Conservation (phyloP, 2,888 invertebrate genomes). For the Tortrix viridana region DNA sequence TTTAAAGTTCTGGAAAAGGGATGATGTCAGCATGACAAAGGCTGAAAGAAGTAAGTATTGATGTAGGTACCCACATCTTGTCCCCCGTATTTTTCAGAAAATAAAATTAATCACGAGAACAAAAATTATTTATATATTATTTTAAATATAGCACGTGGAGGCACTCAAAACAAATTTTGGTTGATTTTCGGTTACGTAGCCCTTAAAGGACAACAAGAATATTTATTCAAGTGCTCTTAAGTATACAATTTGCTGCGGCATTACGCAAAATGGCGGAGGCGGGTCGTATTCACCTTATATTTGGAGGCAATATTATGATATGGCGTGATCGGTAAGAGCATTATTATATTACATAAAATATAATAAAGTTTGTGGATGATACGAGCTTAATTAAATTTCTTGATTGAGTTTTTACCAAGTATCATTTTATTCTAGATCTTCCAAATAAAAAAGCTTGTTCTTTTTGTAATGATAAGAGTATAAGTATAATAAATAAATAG, state of each 20-base stretch:
- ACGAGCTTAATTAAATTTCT: too few species aligned
- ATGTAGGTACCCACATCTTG: too few species aligned
- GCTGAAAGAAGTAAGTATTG: constrained; percentile 89
- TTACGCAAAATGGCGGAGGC: constrained; percentile 1
- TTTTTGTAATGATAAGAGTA: too few species aligned
- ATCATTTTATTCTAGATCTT: too few species aligned
- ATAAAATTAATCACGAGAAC: not conserved
- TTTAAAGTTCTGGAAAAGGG: constrained; percentile 87
- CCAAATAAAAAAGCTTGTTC: too few species aligned
- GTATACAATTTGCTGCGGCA: constrained; percentile 5
- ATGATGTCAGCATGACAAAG: constrained; percentile 90
- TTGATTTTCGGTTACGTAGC: constrained; percentile 3
- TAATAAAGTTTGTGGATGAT: not conserved
- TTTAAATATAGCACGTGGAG: not conserved
- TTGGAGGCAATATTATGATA: not conserved
- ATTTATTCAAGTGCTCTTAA: constrained; percentile 1
- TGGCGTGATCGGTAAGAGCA: constrained; percentile 1
- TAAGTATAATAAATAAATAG: too few species aligned
- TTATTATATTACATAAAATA: constrained; percentile 9
- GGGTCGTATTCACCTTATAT: constrained; percentile 4
- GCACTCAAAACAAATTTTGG: not conserved
- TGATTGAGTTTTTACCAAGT: too few species aligned
- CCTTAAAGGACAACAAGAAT: constrained; percentile 3
- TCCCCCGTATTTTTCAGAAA: too few species aligned
- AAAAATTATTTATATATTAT: not conserved